These are phyloP conservation scores for Helogale parvula DNA, from an alignment of 2,113 vertebrate genomes.

Conservation along the genomic window DNA sequence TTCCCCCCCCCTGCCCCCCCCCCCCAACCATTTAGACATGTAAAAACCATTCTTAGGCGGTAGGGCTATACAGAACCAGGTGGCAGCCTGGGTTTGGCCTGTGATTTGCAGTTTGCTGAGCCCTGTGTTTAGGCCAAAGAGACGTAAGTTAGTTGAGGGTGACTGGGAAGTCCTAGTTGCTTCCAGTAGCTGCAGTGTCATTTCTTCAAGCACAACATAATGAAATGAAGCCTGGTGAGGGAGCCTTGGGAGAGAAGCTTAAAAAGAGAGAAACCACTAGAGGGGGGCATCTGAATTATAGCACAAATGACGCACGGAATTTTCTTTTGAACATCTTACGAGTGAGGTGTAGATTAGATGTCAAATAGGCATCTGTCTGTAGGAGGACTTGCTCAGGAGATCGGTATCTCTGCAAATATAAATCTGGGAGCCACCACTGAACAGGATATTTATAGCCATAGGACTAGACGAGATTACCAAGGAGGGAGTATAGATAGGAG, in stretches of 20 bases:
- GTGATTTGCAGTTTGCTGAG: background rate
- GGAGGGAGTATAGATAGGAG: background rate
- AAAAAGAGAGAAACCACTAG: background rate
- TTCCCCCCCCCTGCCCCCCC: accelerated
- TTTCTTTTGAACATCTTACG: background rate
- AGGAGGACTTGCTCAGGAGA: background rate
- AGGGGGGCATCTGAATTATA: background rate
- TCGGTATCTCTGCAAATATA: background rate
- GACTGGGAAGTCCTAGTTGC: background rate
- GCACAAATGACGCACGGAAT: background rate
- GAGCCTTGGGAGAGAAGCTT: background rate
- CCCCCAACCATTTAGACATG: background rate
- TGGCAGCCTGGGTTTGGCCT: background rate
- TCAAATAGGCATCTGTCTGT: background rate
- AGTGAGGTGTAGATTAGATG: background rate
- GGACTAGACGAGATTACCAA: background rate
- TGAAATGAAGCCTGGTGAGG: background rate
- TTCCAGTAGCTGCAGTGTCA: background rate
- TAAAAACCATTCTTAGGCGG: background rate
- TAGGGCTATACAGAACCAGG: background rate
- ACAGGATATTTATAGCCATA: background rate
- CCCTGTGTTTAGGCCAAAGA: background rate
- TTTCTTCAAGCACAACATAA: background rate
- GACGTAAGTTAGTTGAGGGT: background rate
- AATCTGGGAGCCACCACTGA: background rate